Evolutionary conservation across 2,888 invertebrate species (phyloP).

Genomic region (Monopis laevigella): DNA sequence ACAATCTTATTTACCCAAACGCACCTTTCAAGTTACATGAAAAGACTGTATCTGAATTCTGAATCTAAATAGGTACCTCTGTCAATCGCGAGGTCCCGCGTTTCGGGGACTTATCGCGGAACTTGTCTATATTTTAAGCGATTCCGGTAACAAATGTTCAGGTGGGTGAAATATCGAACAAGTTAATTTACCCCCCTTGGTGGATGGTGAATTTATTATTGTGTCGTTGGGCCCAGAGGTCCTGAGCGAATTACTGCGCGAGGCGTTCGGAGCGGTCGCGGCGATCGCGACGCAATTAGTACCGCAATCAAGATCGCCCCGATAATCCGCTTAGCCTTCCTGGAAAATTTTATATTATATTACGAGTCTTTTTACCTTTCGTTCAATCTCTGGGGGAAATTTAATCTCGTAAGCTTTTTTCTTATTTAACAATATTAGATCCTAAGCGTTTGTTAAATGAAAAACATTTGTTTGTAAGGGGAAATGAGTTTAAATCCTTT

Average conservation of each 20-base stretch:
- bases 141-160: slow-evolving; percentile 10
- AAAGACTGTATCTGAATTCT: slow-evolving; percentile 9
- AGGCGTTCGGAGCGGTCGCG: not conserved
- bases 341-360: slow-evolving; percentile 9
- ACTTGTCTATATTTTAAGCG: slow-evolving; percentile 10
- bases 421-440: slow-evolving; percentile 1
- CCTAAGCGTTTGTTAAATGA: too few relatives aligned
- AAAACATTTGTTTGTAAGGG: too few relatives aligned
- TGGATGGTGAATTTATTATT: slow-evolving; percentile 8
- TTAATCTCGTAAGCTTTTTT: slow-evolving; percentile 9
- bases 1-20: slow-evolving; percentile 1
- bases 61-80: slow-evolving; percentile 8
- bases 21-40: slow-evolving; percentile 8
- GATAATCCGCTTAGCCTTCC: slow-evolving; percentile 10
- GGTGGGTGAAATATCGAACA: slow-evolving; percentile 10
- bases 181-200: slow-evolving; percentile 10
- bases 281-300: slow-evolving; percentile 11
- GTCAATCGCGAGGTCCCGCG: slow-evolving; percentile 6
- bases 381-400: not conserved
- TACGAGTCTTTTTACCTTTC: slow-evolving; percentile 10
- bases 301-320: slow-evolving; percentile 13
- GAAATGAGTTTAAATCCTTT: too few relatives aligned
- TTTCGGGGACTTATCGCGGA: slow-evolving; percentile 1
- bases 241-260: slow-evolving; percentile 10
- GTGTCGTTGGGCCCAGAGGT: slow-evolving; percentile 9